Evolutionary conservation across 2,888 invertebrate species (phyloP), one percentile per base, ranked within the genome.

Genomic region (Marasmarcha lunaedactyla): DNA sequence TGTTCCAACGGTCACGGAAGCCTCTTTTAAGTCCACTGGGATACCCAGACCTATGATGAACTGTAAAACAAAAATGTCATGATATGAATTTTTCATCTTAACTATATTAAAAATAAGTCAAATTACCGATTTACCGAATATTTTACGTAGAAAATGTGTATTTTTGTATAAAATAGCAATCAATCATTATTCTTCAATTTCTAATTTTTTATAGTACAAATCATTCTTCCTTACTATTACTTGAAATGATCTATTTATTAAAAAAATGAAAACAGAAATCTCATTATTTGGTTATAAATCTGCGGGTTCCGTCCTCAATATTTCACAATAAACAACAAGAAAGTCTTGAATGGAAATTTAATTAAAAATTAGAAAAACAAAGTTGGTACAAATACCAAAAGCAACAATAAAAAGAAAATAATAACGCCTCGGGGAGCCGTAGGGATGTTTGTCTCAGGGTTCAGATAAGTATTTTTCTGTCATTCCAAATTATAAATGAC

Each of bases 11-110:
- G 88, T 87, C 4, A 90, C 86, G 48, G 88, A 78, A 48, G 87
- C 79, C 55, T 86, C 85, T 59, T 85, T 85, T 11, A 88, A 67
- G 55, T 89, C 88, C 15, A 89, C 85, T 1, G 90, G 89, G 15
- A 90, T 71, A 56, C 90, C 89, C 42, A 90, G 71, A 54, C 89
- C 89, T 38, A 88, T 83, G 48, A 90, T 87, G 50, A 90, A 85
- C 90, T 90, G 67, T 33, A 73, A 71, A 52, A 25, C 9, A 30
- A 11, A 3, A 30, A 20, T 20, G 20, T n/a, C n/a, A n/a, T n/a
- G n/a, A n/a, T n/a, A n/a, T n/a, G n/a, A n/a, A n/a, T n/a, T n/a
- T n/a, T n/a, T n/a, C n/a, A n/a, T n/a, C n/a, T n/a, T n/a, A n/a
- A n/a, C n/a, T n/a, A n/a, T n/a, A n/a, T n/a, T n/a, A n/a, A n/a